Conservation (phyloP, 2,888 invertebrate genomes). For the Epistrophe grossulariae region DNA sequence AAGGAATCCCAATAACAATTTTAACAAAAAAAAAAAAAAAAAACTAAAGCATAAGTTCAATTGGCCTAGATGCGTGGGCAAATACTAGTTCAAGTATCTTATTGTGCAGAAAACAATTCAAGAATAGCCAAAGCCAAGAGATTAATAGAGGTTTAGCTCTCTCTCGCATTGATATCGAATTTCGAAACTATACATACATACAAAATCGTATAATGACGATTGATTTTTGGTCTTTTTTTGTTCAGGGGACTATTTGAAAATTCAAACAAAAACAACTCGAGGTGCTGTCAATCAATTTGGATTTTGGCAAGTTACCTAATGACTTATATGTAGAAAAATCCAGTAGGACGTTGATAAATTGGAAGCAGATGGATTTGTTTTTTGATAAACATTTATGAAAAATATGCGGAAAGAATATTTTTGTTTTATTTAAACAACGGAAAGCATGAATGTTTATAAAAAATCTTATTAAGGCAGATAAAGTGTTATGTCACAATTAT, state of each 20-base stretch:
- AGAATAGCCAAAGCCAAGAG: conserved; percentile 29
- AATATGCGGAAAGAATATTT: background rate
- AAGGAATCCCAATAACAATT: conserved; percentile 25
- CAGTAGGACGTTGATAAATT: conserved; percentile 11
- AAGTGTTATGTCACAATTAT: background rate
- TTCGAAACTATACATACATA: background rate
- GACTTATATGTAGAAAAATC: background rate
- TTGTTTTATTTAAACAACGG: background rate
- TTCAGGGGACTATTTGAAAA: background rate
- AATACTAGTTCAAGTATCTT: conserved; percentile 59
- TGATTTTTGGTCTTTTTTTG: conserved; percentile 20
- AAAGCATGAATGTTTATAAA: background rate
- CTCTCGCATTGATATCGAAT: conserved; percentile 30
- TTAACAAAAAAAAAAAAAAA: conserved; percentile 19
- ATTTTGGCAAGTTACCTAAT: conserved; percentile 33
- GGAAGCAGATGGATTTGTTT: conserved; percentile 13
- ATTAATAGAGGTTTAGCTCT: background rate
- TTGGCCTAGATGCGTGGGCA: conserved; percentile 71
- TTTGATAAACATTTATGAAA: background rate
- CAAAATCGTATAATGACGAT: background rate
- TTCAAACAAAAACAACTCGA: conserved; percentile 15
- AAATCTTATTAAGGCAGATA: background rate
- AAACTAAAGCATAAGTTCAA: conserved; percentile 24
- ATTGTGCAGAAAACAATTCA: conserved; percentile 7
- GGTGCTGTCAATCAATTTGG: conserved; percentile 30